These are phyloP conservation scores for Hiodon tergisus DNA, from an alignment of 2,113 vertebrate genomes.

Conservation along the genomic window DNA sequence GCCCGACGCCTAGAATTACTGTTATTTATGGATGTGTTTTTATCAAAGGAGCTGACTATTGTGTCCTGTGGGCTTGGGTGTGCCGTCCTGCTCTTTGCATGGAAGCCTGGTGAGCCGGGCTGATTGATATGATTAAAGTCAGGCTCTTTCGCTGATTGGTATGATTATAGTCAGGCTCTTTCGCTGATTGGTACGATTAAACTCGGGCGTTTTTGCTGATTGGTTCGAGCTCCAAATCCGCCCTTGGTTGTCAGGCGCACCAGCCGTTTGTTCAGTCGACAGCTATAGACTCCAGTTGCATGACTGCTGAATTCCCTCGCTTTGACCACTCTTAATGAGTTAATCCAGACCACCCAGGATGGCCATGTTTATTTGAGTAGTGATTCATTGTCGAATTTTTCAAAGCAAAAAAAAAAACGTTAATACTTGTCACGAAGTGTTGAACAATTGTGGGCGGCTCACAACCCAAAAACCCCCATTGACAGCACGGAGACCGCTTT, in stretches of 20 bases:
- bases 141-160: no score
- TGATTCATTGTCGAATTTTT: neutral
- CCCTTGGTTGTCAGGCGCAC: no score
- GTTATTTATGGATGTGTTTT: no score
- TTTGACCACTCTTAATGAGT: neutral
- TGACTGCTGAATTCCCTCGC: constrained; percentile 30
- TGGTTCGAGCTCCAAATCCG: neutral
- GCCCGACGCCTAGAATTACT: no score
- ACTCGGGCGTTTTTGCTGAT: neutral
- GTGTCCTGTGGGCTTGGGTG: no score
- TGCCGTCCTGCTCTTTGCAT: neutral
- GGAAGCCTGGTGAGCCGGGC: neutral
- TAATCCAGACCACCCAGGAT: constrained; percentile 44
- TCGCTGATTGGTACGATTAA: neutral
- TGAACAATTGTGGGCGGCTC: neutral
- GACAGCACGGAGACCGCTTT: no score
- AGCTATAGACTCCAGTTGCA: constrained; percentile 34
- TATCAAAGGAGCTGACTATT: neutral
- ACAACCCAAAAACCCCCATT: no score
- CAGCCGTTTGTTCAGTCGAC: constrained; percentile 23
- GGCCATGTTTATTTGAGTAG: neutral
- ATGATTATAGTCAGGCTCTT: no score
- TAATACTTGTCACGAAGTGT: neutral
- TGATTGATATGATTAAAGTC: neutral
- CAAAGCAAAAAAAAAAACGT: neutral